Conservation (phyloP, 2,888 invertebrate species). For the Strigamia maritima region DNA sequence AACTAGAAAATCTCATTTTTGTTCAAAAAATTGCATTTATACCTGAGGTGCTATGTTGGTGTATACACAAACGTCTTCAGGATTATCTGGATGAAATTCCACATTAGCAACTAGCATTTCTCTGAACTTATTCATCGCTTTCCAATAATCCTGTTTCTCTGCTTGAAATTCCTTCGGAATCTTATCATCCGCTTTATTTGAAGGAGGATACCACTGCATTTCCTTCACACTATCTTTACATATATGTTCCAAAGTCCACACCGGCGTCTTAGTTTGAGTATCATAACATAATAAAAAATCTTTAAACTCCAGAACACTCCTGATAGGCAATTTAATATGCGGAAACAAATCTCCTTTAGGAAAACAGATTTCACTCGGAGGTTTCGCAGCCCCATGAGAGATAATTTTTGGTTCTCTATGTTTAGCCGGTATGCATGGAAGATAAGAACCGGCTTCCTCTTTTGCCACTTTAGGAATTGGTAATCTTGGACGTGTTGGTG, state of each 20-base stretch:
- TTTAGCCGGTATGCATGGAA: too few species aligned
- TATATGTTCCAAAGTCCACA: background rate
- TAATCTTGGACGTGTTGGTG: too few species aligned
- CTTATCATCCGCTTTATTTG: background rate
- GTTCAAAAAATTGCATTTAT: too few species aligned
- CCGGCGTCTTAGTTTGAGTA: background rate
- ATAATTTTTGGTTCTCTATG: too few species aligned
- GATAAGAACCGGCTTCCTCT: too few species aligned
- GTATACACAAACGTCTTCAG: background rate
- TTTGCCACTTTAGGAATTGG: too few species aligned
- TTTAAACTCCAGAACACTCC: background rate
- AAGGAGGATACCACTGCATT: background rate
- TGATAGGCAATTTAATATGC: background rate
- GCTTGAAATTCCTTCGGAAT: background rate
- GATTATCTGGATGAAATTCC: background rate
- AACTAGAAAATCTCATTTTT: too few species aligned
- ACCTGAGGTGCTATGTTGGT: background rate
- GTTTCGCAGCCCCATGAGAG: too few species aligned
- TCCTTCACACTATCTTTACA: background rate
- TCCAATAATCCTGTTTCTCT: background rate
- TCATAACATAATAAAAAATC: background rate
- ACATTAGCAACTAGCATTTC: background rate
- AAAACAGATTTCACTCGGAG: too few species aligned
- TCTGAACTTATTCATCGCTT: background rate
- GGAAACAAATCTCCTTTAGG: background rate